Percentiles rank a stretch among this genome's conserved stretches.
These are phyloP conservation scores for Chascanopsetta lugubris DNA, from an alignment of 2,113 vertebrate genomes.

Conservation along the genomic window DNA sequence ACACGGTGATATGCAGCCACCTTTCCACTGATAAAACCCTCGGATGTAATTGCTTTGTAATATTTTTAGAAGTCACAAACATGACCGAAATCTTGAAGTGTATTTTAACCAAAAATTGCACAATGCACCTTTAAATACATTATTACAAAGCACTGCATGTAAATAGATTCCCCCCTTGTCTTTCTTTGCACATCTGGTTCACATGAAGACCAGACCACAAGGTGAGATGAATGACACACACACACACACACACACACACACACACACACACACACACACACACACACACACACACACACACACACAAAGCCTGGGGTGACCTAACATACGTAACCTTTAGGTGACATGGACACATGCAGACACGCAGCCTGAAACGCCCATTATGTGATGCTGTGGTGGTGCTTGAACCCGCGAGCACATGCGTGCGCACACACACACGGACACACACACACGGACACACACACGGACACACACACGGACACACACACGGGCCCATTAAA, in stretches of 20 bases:
- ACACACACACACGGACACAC: not conserved
- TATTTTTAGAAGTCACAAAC: too few species aligned
- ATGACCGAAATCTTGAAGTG: too few species aligned
- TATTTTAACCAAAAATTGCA: too few species aligned
- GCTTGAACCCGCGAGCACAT: conserved; percentile 23
- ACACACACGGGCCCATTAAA: not conserved
- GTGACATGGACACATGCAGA: conserved; percentile 24
- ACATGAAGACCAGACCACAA: conserved; percentile 14
- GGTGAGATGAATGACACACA: not conserved
- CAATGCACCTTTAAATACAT: too few species aligned
- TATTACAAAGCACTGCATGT: too few species aligned
- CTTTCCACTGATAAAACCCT: not conserved
- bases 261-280: not conserved
- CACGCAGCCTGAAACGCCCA: conserved; percentile 35
- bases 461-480: conserved; percentile 6
- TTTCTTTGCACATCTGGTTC: conserved; percentile 3
- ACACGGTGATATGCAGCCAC: not conserved
- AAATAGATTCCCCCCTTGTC: too few species aligned
- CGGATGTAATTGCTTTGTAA: too few species aligned
- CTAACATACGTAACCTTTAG: conserved; percentile 31
- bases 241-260: not conserved
- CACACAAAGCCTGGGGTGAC: conserved; percentile 13
- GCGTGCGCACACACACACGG: not conserved
- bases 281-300: not conserved
- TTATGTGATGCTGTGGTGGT: conserved; percentile 23